Evolutionary conservation across 2,113 vertebrate species (phyloP).

Genomic region (Pungitius pungitius): DNA sequence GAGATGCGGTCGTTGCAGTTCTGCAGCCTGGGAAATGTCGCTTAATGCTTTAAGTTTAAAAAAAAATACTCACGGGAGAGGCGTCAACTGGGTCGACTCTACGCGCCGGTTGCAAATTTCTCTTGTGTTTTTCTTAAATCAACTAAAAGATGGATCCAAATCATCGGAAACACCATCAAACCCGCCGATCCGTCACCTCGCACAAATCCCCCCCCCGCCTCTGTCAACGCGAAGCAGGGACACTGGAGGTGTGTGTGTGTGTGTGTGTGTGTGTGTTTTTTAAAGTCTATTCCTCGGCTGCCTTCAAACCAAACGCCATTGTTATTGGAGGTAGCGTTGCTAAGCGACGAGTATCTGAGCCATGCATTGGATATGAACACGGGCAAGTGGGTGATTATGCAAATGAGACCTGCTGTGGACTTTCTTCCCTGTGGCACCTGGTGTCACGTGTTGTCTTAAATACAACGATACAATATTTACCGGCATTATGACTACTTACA

Average conservation of each 20-base stretch:
- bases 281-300: constrained; percentile 49
- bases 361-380: constrained; percentile 64
- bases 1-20: no score
- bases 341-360: constrained; percentile 69
- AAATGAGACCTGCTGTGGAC: constrained; percentile 26
- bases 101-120: not conserved
- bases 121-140: no score
- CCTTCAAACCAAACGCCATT: constrained; percentile 49
- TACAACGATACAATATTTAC: not conserved
- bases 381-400: constrained; percentile 29
- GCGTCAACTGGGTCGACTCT: constrained; percentile 38
- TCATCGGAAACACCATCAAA: not conserved
- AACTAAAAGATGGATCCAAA: no score
- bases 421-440: not conserved
- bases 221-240: no score
- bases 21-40: no score
- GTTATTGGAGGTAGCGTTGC: constrained; percentile 75
- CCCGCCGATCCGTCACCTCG: not conserved
- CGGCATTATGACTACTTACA: not conserved
- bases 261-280: constrained; percentile 30
- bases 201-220: no score
- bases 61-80: constrained; percentile 35
- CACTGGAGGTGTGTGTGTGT: constrained; percentile 1
- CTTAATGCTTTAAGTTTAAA: constrained; percentile 6
- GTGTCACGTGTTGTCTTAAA: not conserved